phyloP scores from a whole-genome alignment of 2,888 invertebrate genomes.

The Melinopterus prodromus region DNA sequence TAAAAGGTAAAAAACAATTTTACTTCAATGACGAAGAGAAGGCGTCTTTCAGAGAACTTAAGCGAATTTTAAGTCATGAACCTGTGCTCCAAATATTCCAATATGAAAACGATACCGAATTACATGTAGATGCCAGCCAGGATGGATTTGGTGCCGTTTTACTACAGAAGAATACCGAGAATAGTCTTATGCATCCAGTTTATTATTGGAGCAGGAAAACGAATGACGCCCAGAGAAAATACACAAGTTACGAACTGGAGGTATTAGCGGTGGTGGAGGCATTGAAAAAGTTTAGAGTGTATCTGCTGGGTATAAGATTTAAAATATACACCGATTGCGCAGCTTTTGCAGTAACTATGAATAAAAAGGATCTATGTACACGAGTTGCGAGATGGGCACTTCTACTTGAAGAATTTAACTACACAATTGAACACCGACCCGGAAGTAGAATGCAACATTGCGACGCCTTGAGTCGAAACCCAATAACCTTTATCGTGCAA shows the following conservation, averaged over 20 bases:
- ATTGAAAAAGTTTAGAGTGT: constrained; percentile 48
- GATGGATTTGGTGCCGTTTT: constrained; percentile 47
- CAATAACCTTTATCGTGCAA: constrained; percentile 17
- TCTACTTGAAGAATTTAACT: constrained; percentile 45
- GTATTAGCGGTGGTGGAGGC: constrained; percentile 51
- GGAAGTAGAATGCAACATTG: constrained; percentile 47
- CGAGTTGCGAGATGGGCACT: constrained; percentile 48
- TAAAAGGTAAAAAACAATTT: constrained; percentile 40
- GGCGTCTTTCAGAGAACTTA: constrained; percentile 39
- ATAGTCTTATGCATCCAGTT: constrained; percentile 48
- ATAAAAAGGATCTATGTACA: constrained; percentile 29
- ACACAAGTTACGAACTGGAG: constrained; percentile 54
- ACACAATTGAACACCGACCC: constrained; percentile 43
- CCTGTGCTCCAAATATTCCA: constrained; percentile 42
- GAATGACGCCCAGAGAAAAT: constrained; percentile 48
- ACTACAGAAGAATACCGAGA: constrained; percentile 43
- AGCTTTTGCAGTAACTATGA: constrained; percentile 22
- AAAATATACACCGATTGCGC: constrained; percentile 31
- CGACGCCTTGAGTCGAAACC: constrained; percentile 43
- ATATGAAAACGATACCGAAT: constrained; percentile 37
- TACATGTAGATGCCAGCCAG: constrained; percentile 47
- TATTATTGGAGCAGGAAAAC: constrained; percentile 52
- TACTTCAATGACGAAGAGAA: constrained; percentile 35
- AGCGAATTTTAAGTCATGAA: constrained; percentile 36
- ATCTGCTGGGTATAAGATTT: constrained; percentile 30